Evolutionary conservation across 53 echinoderm and acorn worm genomes (phyloP).

Genomic region (Hippasteria phrygiana): DNA sequence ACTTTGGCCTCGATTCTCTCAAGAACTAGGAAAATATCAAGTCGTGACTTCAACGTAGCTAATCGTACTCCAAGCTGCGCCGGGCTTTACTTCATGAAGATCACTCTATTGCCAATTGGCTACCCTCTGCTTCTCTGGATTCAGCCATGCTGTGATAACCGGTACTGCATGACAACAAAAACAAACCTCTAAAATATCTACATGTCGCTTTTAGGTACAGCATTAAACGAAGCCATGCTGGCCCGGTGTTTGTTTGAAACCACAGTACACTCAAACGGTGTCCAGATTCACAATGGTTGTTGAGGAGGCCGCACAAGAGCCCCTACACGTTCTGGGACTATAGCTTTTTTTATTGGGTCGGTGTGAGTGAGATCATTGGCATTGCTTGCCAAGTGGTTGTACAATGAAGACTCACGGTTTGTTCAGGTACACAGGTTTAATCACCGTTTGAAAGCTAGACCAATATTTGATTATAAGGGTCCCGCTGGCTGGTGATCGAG

Average conservation of each 20-base stretch:
- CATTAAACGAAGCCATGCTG: constrained; percentile 2
- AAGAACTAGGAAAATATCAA: neutral
- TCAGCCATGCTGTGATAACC: neutral
- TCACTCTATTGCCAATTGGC: neutral
- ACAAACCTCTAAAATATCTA: no score
- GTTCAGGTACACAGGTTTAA: neutral
- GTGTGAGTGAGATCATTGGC: neutral
- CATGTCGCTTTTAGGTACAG: constrained; percentile 4
- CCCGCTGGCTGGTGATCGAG: neutral
- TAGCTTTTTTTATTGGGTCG: neutral
- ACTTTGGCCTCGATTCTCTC: neutral
- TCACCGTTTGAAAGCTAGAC: constrained; percentile 5
- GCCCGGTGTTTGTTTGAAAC: constrained; percentile 8
- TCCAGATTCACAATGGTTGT: constrained; percentile 19
- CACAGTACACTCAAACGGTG: constrained; percentile 34
- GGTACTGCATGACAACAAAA: neutral
- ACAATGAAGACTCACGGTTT: neutral
- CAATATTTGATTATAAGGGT: constrained; percentile 24
- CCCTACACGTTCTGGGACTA: constrained; percentile 17
- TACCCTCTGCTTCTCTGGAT: neutral
- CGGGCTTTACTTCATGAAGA: neutral
- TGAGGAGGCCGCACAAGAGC: neutral
- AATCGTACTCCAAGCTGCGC: neutral
- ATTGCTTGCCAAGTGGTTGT: constrained; percentile 1
- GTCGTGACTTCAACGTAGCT: neutral